Base-by-base conservation (phyloP, 1,140 invertebrate species). In the Apis mellifera region DNA sequence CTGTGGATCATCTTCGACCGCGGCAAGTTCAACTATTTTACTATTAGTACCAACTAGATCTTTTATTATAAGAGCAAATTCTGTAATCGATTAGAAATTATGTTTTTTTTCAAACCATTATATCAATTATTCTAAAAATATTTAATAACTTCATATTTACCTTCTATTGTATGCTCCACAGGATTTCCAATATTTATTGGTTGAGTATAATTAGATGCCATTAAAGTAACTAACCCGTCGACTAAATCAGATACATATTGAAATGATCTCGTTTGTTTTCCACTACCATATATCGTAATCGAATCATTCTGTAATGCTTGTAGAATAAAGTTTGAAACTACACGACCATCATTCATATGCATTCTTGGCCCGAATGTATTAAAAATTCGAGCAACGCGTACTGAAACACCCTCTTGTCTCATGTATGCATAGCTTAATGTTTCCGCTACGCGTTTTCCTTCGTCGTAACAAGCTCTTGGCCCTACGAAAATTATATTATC, bases 351-450 rank as follows among this genome's bases (percentile, higher is more conserved):
- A 90, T 99, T 99, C 95, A 99, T 98, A 91, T 99, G 99, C 99
- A 99, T 99, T 91, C 99, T 94, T 0, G 99, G 99, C n/a, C 99
- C 99, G 93, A 99, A 99, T 0, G 99, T 99, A 92, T 99, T 99
- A 92, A 99, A 99, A 86, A 99, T 99, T 85, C 99, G 95, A 1
- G 99, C 99, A 48, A 99, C 98, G 83, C 99, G 95, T 9, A 99
- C 98, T 76, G 97, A 95, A 13, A 99, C 97, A 66, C 98, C 97
- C 93, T 99, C 99, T 94, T 99, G 98, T 91, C 99, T 99, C 50
- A 97, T 97, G 93, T 99, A 99, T 0, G 99, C 98, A 93, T 99
- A 99, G 85, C 98, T 98, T 54, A 99, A 95, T 0, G 99, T 98
- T 94, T 99, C 99, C 1, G 99, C 98, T 9, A 99, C 98, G 76